A percentile compares a stretch with the other conserved stretches of the same genome.
Conservation (phyloP, 2,888 invertebrate genomes). For the Xiphydria camelus region DNA sequence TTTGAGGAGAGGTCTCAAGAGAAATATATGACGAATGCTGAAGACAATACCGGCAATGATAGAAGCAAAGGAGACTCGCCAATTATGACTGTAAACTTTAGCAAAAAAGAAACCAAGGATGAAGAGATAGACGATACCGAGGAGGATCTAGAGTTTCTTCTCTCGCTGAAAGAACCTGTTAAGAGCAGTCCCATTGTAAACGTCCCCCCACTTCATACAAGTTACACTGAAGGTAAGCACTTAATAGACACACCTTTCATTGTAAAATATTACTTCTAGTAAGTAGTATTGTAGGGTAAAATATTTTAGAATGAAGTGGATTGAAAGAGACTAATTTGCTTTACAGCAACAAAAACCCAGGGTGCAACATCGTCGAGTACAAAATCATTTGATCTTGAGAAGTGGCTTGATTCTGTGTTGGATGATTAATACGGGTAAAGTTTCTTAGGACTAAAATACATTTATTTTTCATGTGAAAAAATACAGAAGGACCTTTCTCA, state of each 20-base stretch:
- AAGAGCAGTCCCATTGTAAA: slow-evolving; percentile 14
- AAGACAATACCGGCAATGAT: not conserved
- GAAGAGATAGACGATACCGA: slow-evolving; percentile 18
- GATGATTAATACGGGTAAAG: slow-evolving; percentile 33
- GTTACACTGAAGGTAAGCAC: slow-evolving; percentile 8
- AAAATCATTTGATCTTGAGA: slow-evolving; percentile 48
- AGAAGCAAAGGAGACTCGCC: not conserved
- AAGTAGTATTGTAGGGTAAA: too few relatives aligned
- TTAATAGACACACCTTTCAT: too few relatives aligned
- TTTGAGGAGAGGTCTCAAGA: slow-evolving; percentile 15
- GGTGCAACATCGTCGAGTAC: slow-evolving; percentile 20
- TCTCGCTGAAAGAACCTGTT: slow-evolving; percentile 42
- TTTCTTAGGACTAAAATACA: not conserved
- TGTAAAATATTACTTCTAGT: too few relatives aligned
- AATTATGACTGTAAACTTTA: not conserved
- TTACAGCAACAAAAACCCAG: slow-evolving; percentile 26
- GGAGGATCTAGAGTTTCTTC: slow-evolving; percentile 46
- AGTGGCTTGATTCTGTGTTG: slow-evolving; percentile 49
- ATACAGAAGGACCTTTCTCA: not conserved
- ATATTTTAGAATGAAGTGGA: too few relatives aligned
- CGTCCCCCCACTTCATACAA: slow-evolving; percentile 3
- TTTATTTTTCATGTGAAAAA: not conserved
- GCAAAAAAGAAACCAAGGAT: not conserved
- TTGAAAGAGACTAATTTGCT: too few relatives aligned
- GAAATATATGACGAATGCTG: too few relatives aligned